phyloP scores from a whole-genome alignment of 2,113 vertebrate genomes.

The Stomatorhinus ivindoensis region DNA sequence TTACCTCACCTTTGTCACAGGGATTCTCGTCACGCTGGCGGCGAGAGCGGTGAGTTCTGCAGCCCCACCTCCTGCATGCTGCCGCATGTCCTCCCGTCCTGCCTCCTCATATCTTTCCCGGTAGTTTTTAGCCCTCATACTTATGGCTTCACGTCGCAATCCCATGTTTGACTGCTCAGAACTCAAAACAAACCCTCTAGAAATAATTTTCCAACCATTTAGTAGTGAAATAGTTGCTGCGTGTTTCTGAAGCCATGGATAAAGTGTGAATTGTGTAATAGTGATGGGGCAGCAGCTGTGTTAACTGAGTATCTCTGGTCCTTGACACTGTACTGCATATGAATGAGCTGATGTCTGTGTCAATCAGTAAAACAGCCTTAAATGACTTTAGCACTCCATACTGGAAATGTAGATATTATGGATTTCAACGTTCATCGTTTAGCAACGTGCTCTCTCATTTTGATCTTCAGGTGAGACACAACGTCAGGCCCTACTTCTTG shows the following conservation, averaged over 20 bases:
- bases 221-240: not conserved
- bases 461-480: slow-evolving; percentile 73
- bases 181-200: not conserved
- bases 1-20: slow-evolving; percentile 89
- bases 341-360: not conserved
- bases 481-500: slow-evolving; percentile 74
- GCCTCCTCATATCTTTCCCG: not conserved
- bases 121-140: not conserved
- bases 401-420: not conserved
- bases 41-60: slow-evolving; percentile 75
- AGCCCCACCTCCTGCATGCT: not conserved
- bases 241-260: not conserved
- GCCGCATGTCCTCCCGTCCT: no score
- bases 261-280: not conserved
- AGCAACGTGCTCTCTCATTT: not conserved
- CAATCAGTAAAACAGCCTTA: not conserved
- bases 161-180: not conserved
- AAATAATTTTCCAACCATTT: not conserved
- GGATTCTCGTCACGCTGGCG: slow-evolving; percentile 77
- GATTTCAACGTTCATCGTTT: not conserved
- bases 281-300: not conserved
- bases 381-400: not conserved
- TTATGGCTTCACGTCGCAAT: not conserved
- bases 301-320: not conserved
- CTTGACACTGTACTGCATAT: not conserved